A percentile compares a stretch with the other conserved stretches of the same genome.
phyloP scores from a whole-genome alignment of 2,888 invertebrate species.

The Dione vanillae region DNA sequence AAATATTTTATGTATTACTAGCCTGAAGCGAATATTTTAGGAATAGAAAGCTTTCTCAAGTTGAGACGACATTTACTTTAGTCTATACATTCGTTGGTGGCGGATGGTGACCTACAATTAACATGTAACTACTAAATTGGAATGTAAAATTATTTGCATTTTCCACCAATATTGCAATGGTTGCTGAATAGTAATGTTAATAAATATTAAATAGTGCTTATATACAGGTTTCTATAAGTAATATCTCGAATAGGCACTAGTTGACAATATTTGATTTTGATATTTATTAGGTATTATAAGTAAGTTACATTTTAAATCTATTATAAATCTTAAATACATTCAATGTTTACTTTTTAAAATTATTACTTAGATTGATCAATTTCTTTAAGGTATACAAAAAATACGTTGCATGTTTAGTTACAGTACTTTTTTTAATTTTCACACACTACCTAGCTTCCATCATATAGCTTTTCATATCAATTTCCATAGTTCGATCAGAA shows the following conservation, averaged over 20 bases:
- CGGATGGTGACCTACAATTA: conserved; percentile 14
- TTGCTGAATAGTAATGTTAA: conserved; percentile 24
- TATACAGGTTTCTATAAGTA: not conserved
- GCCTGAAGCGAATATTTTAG: conserved; percentile 10
- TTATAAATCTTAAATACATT: not conserved
- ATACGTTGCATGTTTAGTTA: not conserved
- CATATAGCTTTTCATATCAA: not conserved
- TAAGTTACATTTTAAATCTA: not conserved
- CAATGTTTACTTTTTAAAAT: too few species aligned
- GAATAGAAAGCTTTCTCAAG: conserved; percentile 5
- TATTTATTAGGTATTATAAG: not conserved
- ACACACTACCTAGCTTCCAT: not conserved
- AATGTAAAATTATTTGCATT: conserved; percentile 29
- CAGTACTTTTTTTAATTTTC: not conserved
- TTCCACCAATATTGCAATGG: conserved; percentile 10
- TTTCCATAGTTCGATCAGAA: not conserved
- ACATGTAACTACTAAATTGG: conserved; percentile 28
- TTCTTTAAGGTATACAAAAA: too few species aligned
- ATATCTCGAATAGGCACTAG: not conserved
- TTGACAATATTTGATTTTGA: not conserved
- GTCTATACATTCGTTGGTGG: not conserved
- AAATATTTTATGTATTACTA: not conserved
- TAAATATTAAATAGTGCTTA: conserved; percentile 4
- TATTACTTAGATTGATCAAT: too few species aligned
- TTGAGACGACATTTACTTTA: conserved; percentile 10